Evolutionary conservation across 53 echinoderm and acorn worm species (phyloP).

Genomic region (Patiria pectinifera): DNA sequence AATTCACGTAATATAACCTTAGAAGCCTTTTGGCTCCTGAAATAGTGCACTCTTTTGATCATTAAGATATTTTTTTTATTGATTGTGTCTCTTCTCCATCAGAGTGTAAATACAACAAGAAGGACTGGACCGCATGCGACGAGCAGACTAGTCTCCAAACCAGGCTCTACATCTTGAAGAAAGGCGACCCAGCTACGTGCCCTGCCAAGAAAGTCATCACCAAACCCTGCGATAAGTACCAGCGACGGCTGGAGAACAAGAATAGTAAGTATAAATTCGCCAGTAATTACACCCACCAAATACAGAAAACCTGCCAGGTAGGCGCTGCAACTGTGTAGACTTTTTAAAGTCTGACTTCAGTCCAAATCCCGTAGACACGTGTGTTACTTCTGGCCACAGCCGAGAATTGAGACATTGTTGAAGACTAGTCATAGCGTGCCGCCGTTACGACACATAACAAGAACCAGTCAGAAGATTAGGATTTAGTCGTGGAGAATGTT

Average conservation of each 20-base stretch:
- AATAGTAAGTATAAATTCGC: constrained; percentile 34
- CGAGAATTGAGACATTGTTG: too few species aligned
- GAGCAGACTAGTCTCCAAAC: constrained; percentile 56
- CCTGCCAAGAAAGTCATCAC: constrained; percentile 56
- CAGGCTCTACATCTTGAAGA: constrained; percentile 54
- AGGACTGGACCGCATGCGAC: constrained; percentile 68
- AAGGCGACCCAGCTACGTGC: constrained; percentile 51
- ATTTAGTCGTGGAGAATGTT: background rate
- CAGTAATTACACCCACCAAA: background rate
- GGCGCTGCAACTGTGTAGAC: background rate
- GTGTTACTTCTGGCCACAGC: too few species aligned
- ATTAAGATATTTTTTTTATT: background rate
- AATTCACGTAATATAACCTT: too few species aligned
- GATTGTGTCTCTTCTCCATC: background rate
- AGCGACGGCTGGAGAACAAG: constrained; percentile 65
- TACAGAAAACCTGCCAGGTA: background rate
- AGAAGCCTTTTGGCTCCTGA: background rate
- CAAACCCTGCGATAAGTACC: constrained; percentile 65
- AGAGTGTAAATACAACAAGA: constrained; percentile 75
- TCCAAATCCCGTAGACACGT: too few species aligned
- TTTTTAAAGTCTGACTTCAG: background rate
- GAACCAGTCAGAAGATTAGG: too few species aligned
- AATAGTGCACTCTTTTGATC: background rate
- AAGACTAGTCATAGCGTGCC: too few species aligned
- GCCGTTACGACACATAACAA: too few species aligned